These are phyloP conservation scores for Pelodiscus sinensis DNA, from an alignment of 2,113 vertebrate genomes.

Conservation along the genomic window DNA sequence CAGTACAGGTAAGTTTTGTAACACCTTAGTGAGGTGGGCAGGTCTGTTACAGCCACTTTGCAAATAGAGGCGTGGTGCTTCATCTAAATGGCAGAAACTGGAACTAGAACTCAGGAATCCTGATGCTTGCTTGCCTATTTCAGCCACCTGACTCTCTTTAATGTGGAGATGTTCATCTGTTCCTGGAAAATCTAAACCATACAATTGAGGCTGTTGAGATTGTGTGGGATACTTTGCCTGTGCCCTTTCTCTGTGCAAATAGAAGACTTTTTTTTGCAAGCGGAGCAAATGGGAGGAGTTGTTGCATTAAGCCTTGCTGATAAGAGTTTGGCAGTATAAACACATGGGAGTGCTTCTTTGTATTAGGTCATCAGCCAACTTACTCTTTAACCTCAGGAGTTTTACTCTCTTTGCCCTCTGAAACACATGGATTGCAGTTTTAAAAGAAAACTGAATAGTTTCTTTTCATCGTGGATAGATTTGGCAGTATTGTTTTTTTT, in stretches of 20 bases:
- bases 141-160: not conserved
- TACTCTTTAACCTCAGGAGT: not conserved
- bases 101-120: not conserved
- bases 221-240: not conserved
- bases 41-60: no score
- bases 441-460: not conserved
- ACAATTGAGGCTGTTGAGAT: not conserved
- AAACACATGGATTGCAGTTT: not conserved
- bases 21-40: no score
- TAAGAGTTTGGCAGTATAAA: not conserved
- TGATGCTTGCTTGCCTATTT: not conserved
- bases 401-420: not conserved
- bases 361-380: not conserved
- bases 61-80: not conserved
- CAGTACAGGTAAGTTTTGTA: no score
- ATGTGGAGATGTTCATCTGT: not conserved
- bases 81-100: not conserved
- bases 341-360: not conserved
- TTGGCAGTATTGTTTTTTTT: not conserved
- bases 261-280: not conserved
- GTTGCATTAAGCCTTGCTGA: not conserved
- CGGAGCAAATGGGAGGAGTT: not conserved
- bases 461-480: not conserved
- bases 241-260: not conserved
- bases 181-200: fast-evolving